Conservation (phyloP, 2,797 vertebrate genomes). For the Pseudocheirus occidentalis region DNA sequence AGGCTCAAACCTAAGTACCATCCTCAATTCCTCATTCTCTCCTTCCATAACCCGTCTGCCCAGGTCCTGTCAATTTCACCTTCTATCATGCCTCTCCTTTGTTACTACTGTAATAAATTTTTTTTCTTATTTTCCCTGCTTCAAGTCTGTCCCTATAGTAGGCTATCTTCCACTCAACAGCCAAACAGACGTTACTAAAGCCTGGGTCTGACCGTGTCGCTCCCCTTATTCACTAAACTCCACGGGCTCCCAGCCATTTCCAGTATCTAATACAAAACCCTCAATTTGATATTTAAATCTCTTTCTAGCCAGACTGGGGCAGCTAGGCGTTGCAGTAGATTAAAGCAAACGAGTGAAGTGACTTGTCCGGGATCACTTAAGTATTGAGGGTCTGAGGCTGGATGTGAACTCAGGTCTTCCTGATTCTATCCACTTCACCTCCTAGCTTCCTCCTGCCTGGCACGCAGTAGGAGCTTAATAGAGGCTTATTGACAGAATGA, state of each 20-base stretch:
- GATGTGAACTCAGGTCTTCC: neutral
- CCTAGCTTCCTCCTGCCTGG: neutral
- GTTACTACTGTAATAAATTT: neutral
- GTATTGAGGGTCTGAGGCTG: neutral
- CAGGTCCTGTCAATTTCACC: neutral
- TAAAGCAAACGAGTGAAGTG: neutral
- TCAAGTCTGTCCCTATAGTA: no score
- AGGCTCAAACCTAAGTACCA: neutral
- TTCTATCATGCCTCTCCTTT: neutral
- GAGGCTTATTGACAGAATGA: neutral
- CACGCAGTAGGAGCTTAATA: neutral
- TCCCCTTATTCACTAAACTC: neutral
- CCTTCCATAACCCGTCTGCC: neutral
- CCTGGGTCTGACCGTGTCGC: neutral
- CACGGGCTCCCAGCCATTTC: neutral
- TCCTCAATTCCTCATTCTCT: neutral
- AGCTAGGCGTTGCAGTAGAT: neutral
- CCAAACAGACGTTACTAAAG: neutral
- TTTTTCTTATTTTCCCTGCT: no score
- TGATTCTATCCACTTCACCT: neutral
- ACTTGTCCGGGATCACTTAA: neutral
- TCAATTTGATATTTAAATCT: neutral
- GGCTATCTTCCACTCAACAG: neutral
- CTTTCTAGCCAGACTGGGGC: neutral
- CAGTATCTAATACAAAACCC: neutral